Percentiles rank a stretch among this genome's conserved stretches.
Conservation (phyloP, 1,140 invertebrate species). For the Charaxes varanes region DNA sequence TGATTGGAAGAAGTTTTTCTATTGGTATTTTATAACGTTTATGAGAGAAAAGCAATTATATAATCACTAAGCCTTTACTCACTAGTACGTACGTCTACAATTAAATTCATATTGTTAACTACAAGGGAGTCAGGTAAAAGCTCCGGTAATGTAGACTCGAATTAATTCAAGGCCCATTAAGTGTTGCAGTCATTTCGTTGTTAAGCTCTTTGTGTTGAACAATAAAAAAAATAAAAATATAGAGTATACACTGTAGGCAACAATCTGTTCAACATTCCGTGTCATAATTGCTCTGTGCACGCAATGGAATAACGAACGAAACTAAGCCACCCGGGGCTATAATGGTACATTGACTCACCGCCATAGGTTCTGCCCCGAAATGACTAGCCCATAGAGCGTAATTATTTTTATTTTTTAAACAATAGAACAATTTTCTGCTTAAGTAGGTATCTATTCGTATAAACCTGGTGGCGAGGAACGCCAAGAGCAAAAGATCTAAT, state of each 20-base stretch:
- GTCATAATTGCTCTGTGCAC: slow-evolving; percentile 36
- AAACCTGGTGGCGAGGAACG: no score
- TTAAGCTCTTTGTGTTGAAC: slow-evolving; percentile 11
- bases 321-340: slow-evolving; percentile 19
- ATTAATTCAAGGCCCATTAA: slow-evolving; percentile 12
- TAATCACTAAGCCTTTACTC: no score
- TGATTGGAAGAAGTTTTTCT: no score
- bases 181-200: slow-evolving; percentile 5
- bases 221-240: slow-evolving; percentile 10
- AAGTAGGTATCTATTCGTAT: no score
- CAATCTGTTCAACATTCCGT: slow-evolving; percentile 30
- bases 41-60: no score
- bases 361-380: slow-evolving; percentile 24
- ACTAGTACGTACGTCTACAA: no score
- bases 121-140: slow-evolving; percentile 7
- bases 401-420: no score
- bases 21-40: no score
- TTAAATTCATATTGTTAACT: no score
- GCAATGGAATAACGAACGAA: slow-evolving; percentile 33
- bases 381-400: slow-evolving; percentile 10
- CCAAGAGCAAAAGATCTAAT: no score
- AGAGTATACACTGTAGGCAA: slow-evolving; percentile 22
- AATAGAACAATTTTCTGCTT: background rate
- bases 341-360: slow-evolving; percentile 36
- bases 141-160: slow-evolving; percentile 4